These are phyloP conservation scores for Drosophila nasuta DNA, from an alignment of 1,140 invertebrate genomes.

Conservation along the genomic window DNA sequence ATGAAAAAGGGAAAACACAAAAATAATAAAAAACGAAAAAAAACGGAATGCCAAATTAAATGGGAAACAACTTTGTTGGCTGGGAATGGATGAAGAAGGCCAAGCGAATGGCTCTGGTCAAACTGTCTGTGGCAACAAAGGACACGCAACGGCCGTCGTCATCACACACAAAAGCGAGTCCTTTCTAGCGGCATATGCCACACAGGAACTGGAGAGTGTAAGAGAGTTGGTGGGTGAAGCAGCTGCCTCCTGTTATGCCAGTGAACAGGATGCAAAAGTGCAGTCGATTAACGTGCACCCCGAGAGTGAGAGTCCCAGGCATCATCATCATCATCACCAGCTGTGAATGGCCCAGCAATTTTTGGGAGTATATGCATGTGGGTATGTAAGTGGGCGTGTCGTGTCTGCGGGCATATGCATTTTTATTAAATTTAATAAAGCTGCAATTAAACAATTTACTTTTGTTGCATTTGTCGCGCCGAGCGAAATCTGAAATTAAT, in stretches of 20 bases:
- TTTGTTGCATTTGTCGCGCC: constrained; percentile 69
- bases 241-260: constrained; percentile 28
- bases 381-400: constrained; percentile 47
- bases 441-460: constrained; percentile 67
- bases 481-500: constrained; percentile 66
- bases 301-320: constrained; percentile 22
- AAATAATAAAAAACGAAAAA: no score
- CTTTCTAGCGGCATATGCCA: constrained; percentile 33
- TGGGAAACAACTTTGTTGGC: constrained; percentile 48
- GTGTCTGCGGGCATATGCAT: constrained; percentile 65
- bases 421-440: constrained; percentile 82
- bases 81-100: constrained; percentile 19
- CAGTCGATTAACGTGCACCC: constrained; percentile 75
- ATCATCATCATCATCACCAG: not conserved
- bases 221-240: not conserved
- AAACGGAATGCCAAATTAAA: constrained; percentile 65
- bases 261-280: constrained; percentile 74
- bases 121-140: constrained; percentile 50
- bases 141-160: constrained; percentile 40
- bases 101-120: constrained; percentile 12
- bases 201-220: constrained; percentile 7
- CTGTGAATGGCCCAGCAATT: constrained; percentile 15
- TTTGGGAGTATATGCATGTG: not conserved
- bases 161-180: constrained; percentile 23
- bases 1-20: constrained; percentile 32